A percentile compares a stretch with the other conserved stretches of the same genome.
Evolutionary conservation across 2,888 invertebrate genomes (phyloP).

Genomic region (Holacanthella duospinosa): DNA sequence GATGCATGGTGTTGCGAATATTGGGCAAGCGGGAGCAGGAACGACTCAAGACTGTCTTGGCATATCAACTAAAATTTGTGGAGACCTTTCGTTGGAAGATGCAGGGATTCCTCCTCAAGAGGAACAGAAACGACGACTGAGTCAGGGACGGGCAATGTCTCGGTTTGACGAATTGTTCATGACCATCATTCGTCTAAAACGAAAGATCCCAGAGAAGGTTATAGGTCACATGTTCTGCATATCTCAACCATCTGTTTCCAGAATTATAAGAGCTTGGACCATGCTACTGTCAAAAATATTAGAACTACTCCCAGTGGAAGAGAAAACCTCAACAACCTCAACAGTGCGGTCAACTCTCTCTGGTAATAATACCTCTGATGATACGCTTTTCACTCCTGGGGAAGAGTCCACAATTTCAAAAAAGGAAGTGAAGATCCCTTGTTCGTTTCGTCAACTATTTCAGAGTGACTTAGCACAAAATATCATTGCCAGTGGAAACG

Average conservation of each 20-base stretch:
- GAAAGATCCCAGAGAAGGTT: constrained; percentile 37
- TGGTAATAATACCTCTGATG: background rate
- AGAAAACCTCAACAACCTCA: background rate
- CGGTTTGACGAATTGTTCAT: constrained; percentile 36
- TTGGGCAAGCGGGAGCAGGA: constrained; percentile 11
- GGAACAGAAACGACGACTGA: constrained; percentile 25
- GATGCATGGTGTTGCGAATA: constrained; percentile 29
- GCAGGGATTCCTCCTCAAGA: constrained; percentile 8
- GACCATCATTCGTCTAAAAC: constrained; percentile 32
- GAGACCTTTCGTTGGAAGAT: background rate
- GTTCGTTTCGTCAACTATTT: constrained; percentile 33
- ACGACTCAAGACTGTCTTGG: background rate
- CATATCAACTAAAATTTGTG: background rate
- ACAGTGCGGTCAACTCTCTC: too few species aligned
- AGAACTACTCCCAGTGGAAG: constrained; percentile 14
- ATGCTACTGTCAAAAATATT: constrained; percentile 33
- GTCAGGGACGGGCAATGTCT: constrained; percentile 30
- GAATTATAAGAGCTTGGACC: constrained; percentile 37
- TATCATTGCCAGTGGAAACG: constrained; percentile 13
- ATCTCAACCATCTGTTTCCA: constrained; percentile 35
- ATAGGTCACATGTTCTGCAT: constrained; percentile 37
- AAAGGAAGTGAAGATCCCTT: constrained; percentile 29
- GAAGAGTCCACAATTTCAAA: constrained; percentile 27
- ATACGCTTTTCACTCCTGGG: constrained; percentile 10
- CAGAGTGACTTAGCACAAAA: constrained; percentile 26